These are phyloP conservation scores for Sebastes steindachneri DNA, from an alignment of 2,797 vertebrate genomes.

Conservation along the genomic window DNA sequence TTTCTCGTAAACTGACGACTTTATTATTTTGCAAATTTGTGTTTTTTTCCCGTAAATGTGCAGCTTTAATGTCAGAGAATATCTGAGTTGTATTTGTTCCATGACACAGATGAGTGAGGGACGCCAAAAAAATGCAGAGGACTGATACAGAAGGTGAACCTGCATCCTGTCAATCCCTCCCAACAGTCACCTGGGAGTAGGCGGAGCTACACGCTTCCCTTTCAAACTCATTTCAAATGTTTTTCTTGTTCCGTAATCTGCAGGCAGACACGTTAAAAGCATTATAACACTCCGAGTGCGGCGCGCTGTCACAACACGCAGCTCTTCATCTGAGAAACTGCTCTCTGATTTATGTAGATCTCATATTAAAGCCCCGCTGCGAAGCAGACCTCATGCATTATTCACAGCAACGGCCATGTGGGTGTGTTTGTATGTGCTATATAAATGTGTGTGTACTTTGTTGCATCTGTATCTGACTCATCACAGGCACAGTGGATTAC, in stretches of 20 bases:
- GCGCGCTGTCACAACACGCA: slow-evolving; percentile 32
- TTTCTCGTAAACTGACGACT: no score
- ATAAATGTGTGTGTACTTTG: not conserved
- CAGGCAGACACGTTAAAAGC: slow-evolving; percentile 37
- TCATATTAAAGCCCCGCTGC: slow-evolving; percentile 56
- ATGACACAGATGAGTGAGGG: not conserved
- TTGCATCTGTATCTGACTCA: slow-evolving; percentile 43
- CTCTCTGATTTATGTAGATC: slow-evolving; percentile 70
- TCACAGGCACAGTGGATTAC: slow-evolving; percentile 40
- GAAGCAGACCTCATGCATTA: slow-evolving; percentile 62
- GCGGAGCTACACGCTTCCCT: not conserved
- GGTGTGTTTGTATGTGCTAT: not conserved
- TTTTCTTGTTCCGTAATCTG: slow-evolving; percentile 9
- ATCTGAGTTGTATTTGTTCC: not conserved
- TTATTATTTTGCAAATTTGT: no score
- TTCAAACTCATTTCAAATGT: slow-evolving; percentile 22
- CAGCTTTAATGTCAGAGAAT: no score
- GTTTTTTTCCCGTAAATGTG: no score
- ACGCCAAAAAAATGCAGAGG: not conserved
- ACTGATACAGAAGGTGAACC: not conserved
- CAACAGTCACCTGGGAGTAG: not conserved
- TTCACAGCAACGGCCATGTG: slow-evolving; percentile 45
- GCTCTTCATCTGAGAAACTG: slow-evolving; percentile 38
- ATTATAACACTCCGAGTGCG: not conserved
- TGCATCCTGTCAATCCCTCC: not conserved